Evolutionary conservation across 2,797 vertebrate species (phyloP).

Genomic region (Podargus strigoides): DNA sequence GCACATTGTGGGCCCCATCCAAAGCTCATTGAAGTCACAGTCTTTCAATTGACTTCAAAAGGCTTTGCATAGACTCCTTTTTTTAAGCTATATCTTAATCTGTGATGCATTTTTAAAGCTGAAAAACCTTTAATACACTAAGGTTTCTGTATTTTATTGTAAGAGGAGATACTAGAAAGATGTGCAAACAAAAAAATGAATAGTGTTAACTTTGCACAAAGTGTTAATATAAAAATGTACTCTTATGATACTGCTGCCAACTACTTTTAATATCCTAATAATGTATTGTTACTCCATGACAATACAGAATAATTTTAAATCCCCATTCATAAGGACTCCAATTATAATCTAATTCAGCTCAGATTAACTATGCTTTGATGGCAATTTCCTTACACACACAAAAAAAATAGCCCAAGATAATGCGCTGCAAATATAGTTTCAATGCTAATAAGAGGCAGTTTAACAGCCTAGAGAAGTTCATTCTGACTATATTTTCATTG

Average conservation of each 20-base stretch:
- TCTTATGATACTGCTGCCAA: not conserved
- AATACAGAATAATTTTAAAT: constrained; percentile 71
- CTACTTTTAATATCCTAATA: constrained; percentile 55
- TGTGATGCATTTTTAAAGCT: constrained; percentile 49
- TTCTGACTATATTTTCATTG: constrained; percentile 65
- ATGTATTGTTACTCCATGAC: constrained; percentile 33
- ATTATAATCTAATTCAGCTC: constrained; percentile 75
- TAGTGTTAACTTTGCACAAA: not conserved
- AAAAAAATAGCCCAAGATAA: constrained; percentile 72
- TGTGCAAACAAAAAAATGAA: not conserved
- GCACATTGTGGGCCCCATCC: constrained; percentile 47
- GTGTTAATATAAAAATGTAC: not conserved
- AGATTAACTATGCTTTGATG: constrained; percentile 74
- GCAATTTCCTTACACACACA: constrained; percentile 64
- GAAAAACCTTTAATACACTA: constrained; percentile 27
- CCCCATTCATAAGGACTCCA: constrained; percentile 65
- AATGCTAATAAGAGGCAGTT: constrained; percentile 70
- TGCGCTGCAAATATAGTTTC: constrained; percentile 67
- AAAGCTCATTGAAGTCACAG: constrained; percentile 50
- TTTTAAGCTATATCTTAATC: constrained; percentile 55
- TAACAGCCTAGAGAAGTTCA: constrained; percentile 68
- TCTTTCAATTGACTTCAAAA: constrained; percentile 59
- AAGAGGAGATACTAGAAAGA: not conserved
- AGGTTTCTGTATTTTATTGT: not conserved
- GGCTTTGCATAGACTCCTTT: constrained; percentile 27